Evolutionary conservation across 2,113 vertebrate species (phyloP), one percentile per base, ranked within the genome.

Genomic region (Neolamprologus tretocephalus): DNA sequence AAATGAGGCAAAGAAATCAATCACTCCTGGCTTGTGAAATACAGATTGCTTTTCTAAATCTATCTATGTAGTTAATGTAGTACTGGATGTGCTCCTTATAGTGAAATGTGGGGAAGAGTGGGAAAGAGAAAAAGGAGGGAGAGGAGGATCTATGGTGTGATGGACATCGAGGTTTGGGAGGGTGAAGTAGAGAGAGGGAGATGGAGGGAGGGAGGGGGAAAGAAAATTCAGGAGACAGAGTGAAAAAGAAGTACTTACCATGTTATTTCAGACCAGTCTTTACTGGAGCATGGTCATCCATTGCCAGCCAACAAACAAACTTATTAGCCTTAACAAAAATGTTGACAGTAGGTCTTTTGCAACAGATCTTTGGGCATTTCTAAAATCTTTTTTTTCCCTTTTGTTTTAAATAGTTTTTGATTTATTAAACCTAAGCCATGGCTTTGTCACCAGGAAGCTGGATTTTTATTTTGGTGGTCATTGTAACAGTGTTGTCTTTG

Each of bases 401-500:
- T 16, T 37, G 3, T 33, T 82, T 81, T 84, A 75, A 82, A 40
- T 63, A 5, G 35, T 86, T 80, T 66, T 33, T 31, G 19, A 82
- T 19, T 57, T 79, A 8, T 73, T 54, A 9, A 11, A 26, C 17
- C 80, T n/a, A 28, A 75, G 88, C 7, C 75, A 96, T 96, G 96
- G 58, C 80, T 68, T 42, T 85, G 35, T 45, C 78, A 7, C 58
- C 85, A 33, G 54, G 66, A 47, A 51, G 51, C 40, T 21, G 92
- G 33, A 89, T 96, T 95, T 63, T 95, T 1, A 87, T 94, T 45
- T 85, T 97, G 3, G 92, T 96, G 66, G 96, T 93, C 81, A 19
- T 94, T 8, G 93, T 93, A 45, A 33, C 89, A 5, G 82, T 94
- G 82, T 89, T 91, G 2, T 78, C 51, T 92, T 87, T 95, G 86